Evolutionary conservation across 2,113 vertebrate genomes (phyloP).

Genomic region (Melospiza georgiana): DNA sequence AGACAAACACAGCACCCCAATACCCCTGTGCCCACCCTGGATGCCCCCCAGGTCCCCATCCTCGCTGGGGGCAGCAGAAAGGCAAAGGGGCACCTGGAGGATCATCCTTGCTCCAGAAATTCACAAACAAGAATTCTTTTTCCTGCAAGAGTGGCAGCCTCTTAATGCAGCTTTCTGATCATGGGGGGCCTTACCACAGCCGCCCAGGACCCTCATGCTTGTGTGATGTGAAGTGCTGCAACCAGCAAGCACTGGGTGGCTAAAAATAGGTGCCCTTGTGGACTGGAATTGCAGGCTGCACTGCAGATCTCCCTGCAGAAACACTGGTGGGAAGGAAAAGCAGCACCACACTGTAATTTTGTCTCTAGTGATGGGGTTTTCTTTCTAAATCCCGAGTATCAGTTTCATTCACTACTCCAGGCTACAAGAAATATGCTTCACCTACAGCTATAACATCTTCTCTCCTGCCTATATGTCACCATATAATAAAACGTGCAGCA

Average conservation of each 20-base stretch:
- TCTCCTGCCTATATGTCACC: neutral
- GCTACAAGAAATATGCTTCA: neutral
- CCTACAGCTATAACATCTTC: neutral
- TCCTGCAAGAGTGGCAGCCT: neutral
- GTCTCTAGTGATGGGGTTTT: conserved; percentile 37
- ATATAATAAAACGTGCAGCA: neutral
- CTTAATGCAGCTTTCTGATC: neutral
- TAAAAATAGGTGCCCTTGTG: neutral
- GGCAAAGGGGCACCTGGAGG: fast-evolving
- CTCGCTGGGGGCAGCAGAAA: fast-evolving
- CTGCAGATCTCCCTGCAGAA: conserved; percentile 35
- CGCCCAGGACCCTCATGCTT: neutral
- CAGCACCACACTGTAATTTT: conserved; percentile 16
- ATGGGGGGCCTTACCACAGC: fast-evolving
- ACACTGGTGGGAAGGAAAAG: conserved; percentile 36
- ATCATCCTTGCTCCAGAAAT: neutral
- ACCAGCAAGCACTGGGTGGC: neutral
- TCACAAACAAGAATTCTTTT: neutral
- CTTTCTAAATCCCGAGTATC: conserved; percentile 46
- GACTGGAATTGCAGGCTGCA: conserved; percentile 56
- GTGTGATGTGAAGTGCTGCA: neutral
- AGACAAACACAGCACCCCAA: neutral
- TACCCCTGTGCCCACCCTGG: neutral
- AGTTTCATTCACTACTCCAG: conserved; percentile 28
- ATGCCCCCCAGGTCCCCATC: neutral